Percentiles rank a stretch among this genome's conserved stretches.
Conservation (phyloP, 2,113 vertebrate genomes). For the Myrmophylax atrothorax region DNA sequence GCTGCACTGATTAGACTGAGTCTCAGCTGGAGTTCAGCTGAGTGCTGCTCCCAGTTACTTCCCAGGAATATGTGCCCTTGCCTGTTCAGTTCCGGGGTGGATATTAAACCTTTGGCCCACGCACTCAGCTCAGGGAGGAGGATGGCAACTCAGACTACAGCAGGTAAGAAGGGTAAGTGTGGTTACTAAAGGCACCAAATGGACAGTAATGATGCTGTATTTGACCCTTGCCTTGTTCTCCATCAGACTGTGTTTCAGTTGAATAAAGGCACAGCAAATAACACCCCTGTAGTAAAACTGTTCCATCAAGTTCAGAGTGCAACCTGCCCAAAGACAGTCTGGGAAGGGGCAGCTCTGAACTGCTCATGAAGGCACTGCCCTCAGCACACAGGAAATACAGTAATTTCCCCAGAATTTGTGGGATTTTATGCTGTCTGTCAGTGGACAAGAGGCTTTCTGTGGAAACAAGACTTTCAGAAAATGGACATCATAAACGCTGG, state of each 20-base stretch:
- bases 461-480: not conserved
- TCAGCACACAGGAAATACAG: not conserved
- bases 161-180: not conserved
- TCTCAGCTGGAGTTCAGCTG: not conserved
- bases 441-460: not conserved
- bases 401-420: not conserved
- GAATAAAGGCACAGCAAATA: not conserved
- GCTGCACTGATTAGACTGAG: not conserved
- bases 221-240: not conserved
- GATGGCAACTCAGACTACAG: not conserved
- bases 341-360: not conserved
- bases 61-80: not conserved
- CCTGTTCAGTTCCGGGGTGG: not conserved
- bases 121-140: not conserved
- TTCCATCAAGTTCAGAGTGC: not conserved
- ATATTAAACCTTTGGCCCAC: not conserved
- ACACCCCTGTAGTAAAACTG: not conserved
- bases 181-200: not conserved
- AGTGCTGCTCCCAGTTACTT: not conserved
- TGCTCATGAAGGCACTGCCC: not conserved
- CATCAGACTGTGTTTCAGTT: not conserved
- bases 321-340: not conserved
- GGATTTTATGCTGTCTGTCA: not conserved
- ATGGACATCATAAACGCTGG: not conserved
- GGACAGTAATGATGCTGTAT: not conserved